These are phyloP conservation scores for Cinclus cinclus DNA, from an alignment of 2,113 vertebrate genomes.

Conservation along the genomic window DNA sequence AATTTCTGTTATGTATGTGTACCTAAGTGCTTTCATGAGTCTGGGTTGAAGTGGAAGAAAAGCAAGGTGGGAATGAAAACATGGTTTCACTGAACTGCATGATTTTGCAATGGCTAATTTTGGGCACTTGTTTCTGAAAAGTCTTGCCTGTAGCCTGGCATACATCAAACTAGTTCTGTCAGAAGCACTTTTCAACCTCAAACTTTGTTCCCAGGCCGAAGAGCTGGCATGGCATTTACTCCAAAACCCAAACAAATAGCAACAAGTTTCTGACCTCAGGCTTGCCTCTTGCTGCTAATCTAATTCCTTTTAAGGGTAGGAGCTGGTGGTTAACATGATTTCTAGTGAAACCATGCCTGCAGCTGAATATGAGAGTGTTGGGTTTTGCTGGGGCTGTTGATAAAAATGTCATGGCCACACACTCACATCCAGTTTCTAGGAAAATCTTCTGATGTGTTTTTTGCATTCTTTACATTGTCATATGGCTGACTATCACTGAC, in stretches of 20 bases:
- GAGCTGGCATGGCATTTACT: conserved; percentile 3
- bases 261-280: conserved; percentile 28
- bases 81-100: background rate
- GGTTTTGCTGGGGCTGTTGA: background rate
- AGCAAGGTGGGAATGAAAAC: background rate
- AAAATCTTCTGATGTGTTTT: background rate
- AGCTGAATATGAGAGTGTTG: background rate
- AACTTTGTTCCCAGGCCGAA: conserved; percentile 54
- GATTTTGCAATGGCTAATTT: conserved; percentile 2
- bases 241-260: conserved; percentile 46
- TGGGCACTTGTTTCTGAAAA: conserved; percentile 16
- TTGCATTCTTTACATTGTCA: background rate
- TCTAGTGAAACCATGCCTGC: background rate
- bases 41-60: background rate
- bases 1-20: background rate
- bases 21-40: background rate
- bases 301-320: conserved; percentile 73
- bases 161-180: conserved; percentile 10
- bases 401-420: background rate
- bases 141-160: conserved; percentile 3
- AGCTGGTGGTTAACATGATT: conserved; percentile 32
- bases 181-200: conserved; percentile 36
- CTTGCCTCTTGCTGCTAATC: conserved; percentile 54
- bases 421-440: background rate
- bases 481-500: background rate